Base-by-base conservation (phyloP, 2,113 vertebrate genomes). In the Brachionichthys hirsutus region DNA sequence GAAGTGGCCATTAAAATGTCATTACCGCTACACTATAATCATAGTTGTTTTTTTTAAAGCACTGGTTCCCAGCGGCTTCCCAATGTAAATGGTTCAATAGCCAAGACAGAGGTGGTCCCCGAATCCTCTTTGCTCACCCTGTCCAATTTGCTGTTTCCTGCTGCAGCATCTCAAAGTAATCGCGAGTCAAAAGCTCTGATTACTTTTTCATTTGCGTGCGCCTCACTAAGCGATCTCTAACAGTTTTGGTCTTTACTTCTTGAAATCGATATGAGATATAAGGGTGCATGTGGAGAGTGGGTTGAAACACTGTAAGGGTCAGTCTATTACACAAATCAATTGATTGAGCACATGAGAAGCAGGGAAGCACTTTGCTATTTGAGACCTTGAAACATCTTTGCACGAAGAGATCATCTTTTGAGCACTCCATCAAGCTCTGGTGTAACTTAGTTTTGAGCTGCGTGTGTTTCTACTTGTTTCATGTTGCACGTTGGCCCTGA, bases 1-100 rank as follows among this genome's bases (percentile, higher is more conserved):
- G 79, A 85, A 85, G 80, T 70, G 66, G 66, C 81, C 80, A 87
- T 89, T 90, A 89, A 89, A 89, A 88, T 86, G 82, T 85, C 85
- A 88, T 90, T 88, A 89, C 68, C 1, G 56, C 80, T 57, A 66
- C 71, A 70, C 66, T 73, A 79, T 85, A 88, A 85, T 84, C 80
- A 81, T 83, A 66, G n/a, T n/a, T n/a, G n/a, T 83, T 84, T 83
- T 84, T 81, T 51, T 82, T 78, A 87, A 89, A 79, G 77, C 81
- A 66, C 51, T 38, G 62, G 59, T 80, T 88, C 85, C 85, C 81
- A 73, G 71, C 66, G 80, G 85, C 80, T 81, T 70, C 63, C 70
- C 53, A 14, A 52, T 18, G 19, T 85, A 87, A 87, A 86, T 81
- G 77, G 62, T 75, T 84, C 78, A 34, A 85, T 85, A 77, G 66